A percentile compares a stretch with the other conserved stretches of the same genome.
Evolutionary conservation across 2,113 vertebrate species (phyloP).

Genomic region (Sphaerodactylus townsendi): DNA sequence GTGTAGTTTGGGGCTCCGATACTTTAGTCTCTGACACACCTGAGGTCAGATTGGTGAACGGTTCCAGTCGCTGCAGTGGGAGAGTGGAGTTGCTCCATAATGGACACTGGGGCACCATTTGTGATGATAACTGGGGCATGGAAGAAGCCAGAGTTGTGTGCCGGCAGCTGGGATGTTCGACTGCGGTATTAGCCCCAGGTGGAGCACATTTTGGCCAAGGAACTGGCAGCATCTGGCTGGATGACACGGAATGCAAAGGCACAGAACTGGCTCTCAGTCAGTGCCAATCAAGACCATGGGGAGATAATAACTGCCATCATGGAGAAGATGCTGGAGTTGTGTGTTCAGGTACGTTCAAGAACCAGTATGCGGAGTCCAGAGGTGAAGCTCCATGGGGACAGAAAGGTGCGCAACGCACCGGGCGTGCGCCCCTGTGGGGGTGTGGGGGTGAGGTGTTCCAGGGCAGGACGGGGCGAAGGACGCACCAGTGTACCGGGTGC

Average conservation of each 20-base stretch:
- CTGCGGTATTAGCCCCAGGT: background rate
- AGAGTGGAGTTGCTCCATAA: background rate
- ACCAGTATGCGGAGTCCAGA: no score
- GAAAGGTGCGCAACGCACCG: no score
- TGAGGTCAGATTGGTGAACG: no score
- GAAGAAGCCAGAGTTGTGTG: background rate
- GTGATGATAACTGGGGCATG: constrained; percentile 19
- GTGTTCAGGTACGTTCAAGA: constrained; percentile 31
- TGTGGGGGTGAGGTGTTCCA: no score
- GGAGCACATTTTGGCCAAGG: background rate
- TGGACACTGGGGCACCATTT: constrained; percentile 4
- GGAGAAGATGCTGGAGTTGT: background rate
- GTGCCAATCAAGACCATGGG: background rate
- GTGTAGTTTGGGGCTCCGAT: no score
- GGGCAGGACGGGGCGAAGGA: no score
- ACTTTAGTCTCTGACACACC: no score
- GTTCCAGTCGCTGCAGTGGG: background rate
- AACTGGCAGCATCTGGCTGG: background rate
- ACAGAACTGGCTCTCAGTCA: background rate
- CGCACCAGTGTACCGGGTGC: no score
- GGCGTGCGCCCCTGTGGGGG: no score
- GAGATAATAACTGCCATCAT: background rate
- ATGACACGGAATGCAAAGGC: background rate
- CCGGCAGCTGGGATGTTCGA: constrained; percentile 27
- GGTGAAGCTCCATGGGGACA: no score